These are phyloP conservation scores for Drosophila ercepeae DNA, from an alignment of 1,140 invertebrate species.

Conservation along the genomic window DNA sequence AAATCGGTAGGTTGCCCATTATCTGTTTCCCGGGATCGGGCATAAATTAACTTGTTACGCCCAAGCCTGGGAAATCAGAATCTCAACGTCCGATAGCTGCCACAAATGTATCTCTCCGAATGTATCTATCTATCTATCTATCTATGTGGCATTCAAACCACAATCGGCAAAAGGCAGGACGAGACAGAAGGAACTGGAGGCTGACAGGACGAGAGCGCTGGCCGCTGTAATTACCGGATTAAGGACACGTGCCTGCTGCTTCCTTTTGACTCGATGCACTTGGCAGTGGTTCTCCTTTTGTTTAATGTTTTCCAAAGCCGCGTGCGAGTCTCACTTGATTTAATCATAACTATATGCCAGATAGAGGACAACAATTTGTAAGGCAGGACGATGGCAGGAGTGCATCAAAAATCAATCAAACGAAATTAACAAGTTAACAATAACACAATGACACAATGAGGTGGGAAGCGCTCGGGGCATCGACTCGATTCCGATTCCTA, in stretches of 20 bases:
- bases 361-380: constrained; percentile 41
- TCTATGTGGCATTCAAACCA: constrained; percentile 41
- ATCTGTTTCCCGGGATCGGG: constrained; percentile 47
- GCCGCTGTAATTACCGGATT: constrained; percentile 75
- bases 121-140: constrained; percentile 13
- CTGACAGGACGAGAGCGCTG: constrained; percentile 10
- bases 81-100: constrained; percentile 22
- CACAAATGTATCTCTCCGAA: constrained; percentile 12
- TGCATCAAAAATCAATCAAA: constrained; percentile 80
- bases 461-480: constrained; percentile 67
- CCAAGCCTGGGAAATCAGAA: constrained; percentile 56
- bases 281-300: constrained; percentile 55
- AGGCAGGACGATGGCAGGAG: constrained; percentile 7
- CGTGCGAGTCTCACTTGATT: constrained; percentile 72
- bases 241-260: constrained; percentile 77
- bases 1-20: constrained; percentile 53
- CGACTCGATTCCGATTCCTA: constrained; percentile 14
- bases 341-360: constrained; percentile 72
- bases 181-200: too few species aligned
- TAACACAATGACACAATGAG: constrained; percentile 35
- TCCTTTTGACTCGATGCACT: constrained; percentile 76
- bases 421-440: constrained; percentile 82
- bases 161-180: constrained; percentile 31
- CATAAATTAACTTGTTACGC: constrained; percentile 81
- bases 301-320: constrained; percentile 50